Percentiles rank a stretch among this genome's conserved stretches.
Conservation (phyloP, 2,797 vertebrate genomes). For the Fringilla coelebs region DNA sequence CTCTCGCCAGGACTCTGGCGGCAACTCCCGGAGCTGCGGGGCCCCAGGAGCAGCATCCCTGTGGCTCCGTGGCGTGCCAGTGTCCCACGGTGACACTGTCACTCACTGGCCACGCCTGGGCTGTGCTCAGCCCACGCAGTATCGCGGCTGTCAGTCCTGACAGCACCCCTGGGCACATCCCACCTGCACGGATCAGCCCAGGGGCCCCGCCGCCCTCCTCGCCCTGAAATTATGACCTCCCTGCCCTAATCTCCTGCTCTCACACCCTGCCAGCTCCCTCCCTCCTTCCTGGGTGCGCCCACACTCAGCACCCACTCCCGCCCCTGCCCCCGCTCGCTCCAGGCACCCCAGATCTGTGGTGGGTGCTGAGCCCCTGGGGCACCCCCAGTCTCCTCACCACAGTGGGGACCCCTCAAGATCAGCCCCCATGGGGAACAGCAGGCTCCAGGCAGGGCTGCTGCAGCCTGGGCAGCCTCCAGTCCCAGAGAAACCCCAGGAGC, state of each 20-base stretch:
- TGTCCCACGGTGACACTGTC: neutral
- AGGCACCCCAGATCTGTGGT: neutral
- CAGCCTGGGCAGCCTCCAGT: neutral
- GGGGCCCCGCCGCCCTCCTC: neutral
- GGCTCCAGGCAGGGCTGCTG: neutral
- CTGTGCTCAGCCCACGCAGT: neutral
- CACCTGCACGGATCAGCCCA: neutral
- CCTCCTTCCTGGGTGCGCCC: neutral
- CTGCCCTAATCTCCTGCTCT: neutral
- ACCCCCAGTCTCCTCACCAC: fast-evolving
- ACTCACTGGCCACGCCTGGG: neutral
- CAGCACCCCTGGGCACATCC: neutral
- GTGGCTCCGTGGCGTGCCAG: neutral
- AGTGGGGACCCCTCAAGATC: neutral
- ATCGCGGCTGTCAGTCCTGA: neutral
- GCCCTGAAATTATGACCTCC: neutral
- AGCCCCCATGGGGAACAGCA: neutral
- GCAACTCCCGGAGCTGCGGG: fast-evolving
- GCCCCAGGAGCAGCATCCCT: neutral
- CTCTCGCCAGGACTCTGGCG: neutral
- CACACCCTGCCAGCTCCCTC: neutral
- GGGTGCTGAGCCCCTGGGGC: neutral
- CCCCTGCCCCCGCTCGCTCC: neutral
- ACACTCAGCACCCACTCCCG: neutral
- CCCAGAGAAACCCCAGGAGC: neutral